phyloP scores from a whole-genome alignment of 53 echinoderm and acorn worm species.

The Zoroaster sp. region DNA sequence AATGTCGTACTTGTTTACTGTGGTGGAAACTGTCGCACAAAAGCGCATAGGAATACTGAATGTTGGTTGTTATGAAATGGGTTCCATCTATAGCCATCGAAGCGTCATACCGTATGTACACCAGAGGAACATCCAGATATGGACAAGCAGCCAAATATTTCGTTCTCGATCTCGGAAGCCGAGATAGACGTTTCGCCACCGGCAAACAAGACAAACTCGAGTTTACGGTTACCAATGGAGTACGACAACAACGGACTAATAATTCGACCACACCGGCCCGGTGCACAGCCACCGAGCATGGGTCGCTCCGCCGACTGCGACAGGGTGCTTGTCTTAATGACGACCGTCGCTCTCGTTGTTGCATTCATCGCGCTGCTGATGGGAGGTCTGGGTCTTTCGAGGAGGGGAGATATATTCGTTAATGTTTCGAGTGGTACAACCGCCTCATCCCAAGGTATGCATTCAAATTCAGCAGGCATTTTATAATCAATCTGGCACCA shows the following conservation, averaged over 20 bases:
- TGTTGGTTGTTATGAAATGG: no score
- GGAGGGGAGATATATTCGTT: conserved; percentile 19
- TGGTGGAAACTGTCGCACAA: no score
- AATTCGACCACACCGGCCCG: neutral
- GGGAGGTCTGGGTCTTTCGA: neutral
- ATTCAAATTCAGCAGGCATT: neutral
- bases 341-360: conserved; percentile 20
- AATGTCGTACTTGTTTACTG: no score
- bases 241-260: neutral
- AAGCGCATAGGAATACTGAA: no score
- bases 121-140: no score
- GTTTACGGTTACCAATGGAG: neutral
- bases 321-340: neutral
- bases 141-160: neutral
- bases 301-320: neutral
- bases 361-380: conserved; percentile 27
- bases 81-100: no score
- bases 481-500: neutral
- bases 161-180: neutral
- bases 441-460: neutral
- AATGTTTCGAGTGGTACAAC: conserved; percentile 12
- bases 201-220: neutral
- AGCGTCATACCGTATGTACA: no score
- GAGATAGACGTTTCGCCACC: neutral
- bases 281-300: no score